Conservation (phyloP, 2,888 invertebrate genomes). For the Caenorhabditis sp. region DNA sequence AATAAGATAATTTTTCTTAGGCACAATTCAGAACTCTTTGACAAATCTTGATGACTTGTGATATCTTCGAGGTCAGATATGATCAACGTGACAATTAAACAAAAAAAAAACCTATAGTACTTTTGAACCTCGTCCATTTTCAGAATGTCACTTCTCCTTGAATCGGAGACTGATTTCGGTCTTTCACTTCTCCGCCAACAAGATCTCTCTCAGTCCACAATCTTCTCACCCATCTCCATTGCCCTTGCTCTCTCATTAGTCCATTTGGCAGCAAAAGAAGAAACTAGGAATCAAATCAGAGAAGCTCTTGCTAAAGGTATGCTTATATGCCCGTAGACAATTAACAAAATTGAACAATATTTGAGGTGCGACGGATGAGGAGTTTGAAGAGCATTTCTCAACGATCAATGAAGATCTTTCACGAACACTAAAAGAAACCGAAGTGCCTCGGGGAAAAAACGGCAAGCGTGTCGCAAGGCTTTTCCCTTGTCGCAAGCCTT, state of each 20-base stretch:
- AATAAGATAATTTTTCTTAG: too few species aligned
- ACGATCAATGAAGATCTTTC: constrained; percentile 2
- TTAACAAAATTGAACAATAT: too few species aligned
- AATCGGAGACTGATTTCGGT: constrained; percentile 11
- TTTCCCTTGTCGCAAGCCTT: too few species aligned
- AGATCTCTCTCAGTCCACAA: constrained; percentile 4
- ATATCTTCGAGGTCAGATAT: too few species aligned
- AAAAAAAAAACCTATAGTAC: too few species aligned
- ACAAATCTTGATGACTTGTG: too few species aligned
- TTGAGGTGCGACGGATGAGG: constrained; percentile 24
- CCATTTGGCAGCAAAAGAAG: constrained; percentile 50
- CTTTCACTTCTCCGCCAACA: constrained; percentile 4
- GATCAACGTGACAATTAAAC: too few species aligned
- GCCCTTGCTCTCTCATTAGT: constrained; percentile 44
- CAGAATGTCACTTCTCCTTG: constrained; percentile 3
- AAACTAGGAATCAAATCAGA: constrained; percentile 41
- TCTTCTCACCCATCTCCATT: constrained; percentile 50
- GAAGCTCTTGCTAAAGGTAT: constrained; percentile 43
- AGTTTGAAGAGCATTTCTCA: constrained; percentile 27
- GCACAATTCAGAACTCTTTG: too few species aligned
- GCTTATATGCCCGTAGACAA: too few species aligned
- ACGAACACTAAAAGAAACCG: not conserved
- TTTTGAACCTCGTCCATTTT: not conserved
- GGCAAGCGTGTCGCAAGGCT: too few species aligned
- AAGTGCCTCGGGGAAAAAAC: too few species aligned